Evolutionary conservation across 2,797 vertebrate genomes (phyloP).

Genomic region (Peromyscus melanophrys): DNA sequence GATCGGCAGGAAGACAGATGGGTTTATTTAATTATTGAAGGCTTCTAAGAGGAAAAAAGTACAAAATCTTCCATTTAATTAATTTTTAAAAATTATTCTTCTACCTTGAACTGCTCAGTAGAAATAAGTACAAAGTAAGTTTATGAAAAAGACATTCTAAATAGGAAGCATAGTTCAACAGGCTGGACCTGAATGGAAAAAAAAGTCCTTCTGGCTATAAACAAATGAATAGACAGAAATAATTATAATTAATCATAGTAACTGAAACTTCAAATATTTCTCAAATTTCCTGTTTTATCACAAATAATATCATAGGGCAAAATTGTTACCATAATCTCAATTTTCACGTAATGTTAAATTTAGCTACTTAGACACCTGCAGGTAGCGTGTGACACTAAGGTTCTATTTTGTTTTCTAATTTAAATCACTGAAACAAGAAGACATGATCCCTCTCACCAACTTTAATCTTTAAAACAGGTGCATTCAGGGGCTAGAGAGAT

Average conservation of each 20-base stretch:
- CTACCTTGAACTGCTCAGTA: constrained; percentile 45
- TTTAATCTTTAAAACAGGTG: not conserved
- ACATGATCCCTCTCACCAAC: not conserved
- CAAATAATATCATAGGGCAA: not conserved
- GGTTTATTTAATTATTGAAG: constrained; percentile 7
- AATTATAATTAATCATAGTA: constrained; percentile 16
- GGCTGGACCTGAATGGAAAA: constrained; percentile 48
- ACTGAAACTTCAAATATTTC: not conserved
- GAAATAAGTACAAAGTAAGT: constrained; percentile 53
- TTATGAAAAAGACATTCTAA: constrained; percentile 24
- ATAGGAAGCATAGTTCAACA: constrained; percentile 55
- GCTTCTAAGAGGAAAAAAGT: constrained; percentile 46
- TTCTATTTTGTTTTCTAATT: not conserved
- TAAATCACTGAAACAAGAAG: constrained; percentile 42
- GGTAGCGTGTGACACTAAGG: not conserved
- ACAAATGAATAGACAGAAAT: not conserved
- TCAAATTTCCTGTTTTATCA: not conserved
- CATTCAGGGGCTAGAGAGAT: not conserved
- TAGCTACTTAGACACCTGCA: not conserved
- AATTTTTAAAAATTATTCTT: constrained; percentile 40
- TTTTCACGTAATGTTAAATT: constrained; percentile 28
- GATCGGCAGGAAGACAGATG: not conserved
- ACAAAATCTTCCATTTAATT: constrained; percentile 31
- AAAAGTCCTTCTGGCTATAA: constrained; percentile 18
- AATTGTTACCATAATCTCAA: constrained; percentile 36